Percentiles rank a stretch among this genome's conserved stretches.
These are phyloP conservation scores for Notospermus geniculatus DNA, from an alignment of 1,140 invertebrate species.

Conservation along the genomic window DNA sequence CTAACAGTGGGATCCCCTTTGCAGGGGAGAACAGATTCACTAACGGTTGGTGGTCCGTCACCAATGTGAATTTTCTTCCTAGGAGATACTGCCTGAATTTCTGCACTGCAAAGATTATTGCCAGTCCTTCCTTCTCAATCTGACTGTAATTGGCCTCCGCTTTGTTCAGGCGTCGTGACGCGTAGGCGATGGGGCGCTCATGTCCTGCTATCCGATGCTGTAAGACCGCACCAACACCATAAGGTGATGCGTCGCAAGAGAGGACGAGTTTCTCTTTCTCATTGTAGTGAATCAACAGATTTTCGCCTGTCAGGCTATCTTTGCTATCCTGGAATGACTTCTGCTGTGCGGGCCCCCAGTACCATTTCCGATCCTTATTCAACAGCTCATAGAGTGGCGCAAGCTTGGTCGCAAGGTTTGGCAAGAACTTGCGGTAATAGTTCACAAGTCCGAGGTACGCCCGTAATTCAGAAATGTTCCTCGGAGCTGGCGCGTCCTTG, in stretches of 20 bases:
- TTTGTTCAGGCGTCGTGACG: conserved; percentile 29
- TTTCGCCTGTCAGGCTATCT: conserved; percentile 23
- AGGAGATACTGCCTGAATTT: conserved; percentile 54
- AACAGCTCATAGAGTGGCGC: conserved; percentile 22
- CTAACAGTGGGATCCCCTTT: conserved; percentile 42
- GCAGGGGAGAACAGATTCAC: conserved; percentile 38
- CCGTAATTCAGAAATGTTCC: conserved; percentile 25
- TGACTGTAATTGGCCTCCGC: conserved; percentile 36
- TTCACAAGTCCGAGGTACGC: conserved; percentile 26
- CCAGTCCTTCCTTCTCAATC: conserved; percentile 44
- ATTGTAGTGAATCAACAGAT: conserved; percentile 50
- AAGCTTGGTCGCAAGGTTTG: conserved; percentile 4
- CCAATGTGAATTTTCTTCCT: conserved; percentile 53
- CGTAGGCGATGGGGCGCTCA: conserved; percentile 56
- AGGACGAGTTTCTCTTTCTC: conserved; percentile 47
- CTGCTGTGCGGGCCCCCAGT: neutral
- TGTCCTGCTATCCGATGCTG: conserved; percentile 33
- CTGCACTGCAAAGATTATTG: conserved; percentile 51
- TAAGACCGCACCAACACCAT: conserved; percentile 57
- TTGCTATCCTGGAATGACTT: conserved; percentile 9
- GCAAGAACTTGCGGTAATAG: conserved; percentile 23
- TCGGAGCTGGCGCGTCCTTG: conserved; percentile 34
- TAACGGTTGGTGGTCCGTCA: conserved; percentile 59
- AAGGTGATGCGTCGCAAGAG: conserved; percentile 39
- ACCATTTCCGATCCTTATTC: conserved; percentile 18